phyloP scores from a whole-genome alignment of 2,888 invertebrate species.

The Hydropsyche betteni region DNA sequence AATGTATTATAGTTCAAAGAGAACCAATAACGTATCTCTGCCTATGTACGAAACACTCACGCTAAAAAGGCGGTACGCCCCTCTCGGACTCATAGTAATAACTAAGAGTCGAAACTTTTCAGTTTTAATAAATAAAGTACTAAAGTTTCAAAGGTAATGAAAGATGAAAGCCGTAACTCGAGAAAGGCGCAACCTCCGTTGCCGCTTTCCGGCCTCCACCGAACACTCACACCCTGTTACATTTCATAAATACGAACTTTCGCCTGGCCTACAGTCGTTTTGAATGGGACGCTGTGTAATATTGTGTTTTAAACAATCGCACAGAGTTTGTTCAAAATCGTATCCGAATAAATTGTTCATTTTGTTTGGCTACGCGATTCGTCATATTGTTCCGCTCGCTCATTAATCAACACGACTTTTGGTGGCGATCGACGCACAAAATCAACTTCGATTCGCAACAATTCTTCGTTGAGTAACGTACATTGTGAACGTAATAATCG shows the following conservation, averaged over 20 bases:
- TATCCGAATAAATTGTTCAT: slow-evolving; percentile 17
- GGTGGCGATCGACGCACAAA: too few species aligned
- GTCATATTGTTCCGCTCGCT: slow-evolving; percentile 13
- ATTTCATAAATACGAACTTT: background rate
- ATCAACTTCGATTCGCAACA: too few species aligned
- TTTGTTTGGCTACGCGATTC: slow-evolving; percentile 20
- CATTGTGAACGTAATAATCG: too few species aligned
- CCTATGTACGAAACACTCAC: background rate
- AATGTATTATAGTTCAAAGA: background rate
- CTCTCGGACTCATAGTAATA: slow-evolving; percentile 38
- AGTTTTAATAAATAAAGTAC: slow-evolving; percentile 45
- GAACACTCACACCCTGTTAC: background rate
- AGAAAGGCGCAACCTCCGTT: slow-evolving; percentile 26
- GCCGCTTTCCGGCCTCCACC: background rate
- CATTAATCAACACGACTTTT: slow-evolving; percentile 15
- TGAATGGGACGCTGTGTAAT: slow-evolving; percentile 18
- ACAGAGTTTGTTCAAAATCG: slow-evolving; percentile 8
- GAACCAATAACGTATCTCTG: slow-evolving; percentile 9
- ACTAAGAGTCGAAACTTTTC: slow-evolving; percentile 43
- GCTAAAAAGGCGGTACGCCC: slow-evolving; percentile 10
- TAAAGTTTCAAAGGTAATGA: slow-evolving; percentile 43
- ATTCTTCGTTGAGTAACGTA: too few species aligned
- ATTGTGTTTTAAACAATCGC: background rate
- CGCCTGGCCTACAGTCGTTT: background rate
- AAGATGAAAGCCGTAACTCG: slow-evolving; percentile 40